A percentile compares a stretch with the other conserved stretches of the same genome.
These are phyloP conservation scores for Drosophila barbarae DNA, from an alignment of 2,888 invertebrate species.

Conservation along the genomic window DNA sequence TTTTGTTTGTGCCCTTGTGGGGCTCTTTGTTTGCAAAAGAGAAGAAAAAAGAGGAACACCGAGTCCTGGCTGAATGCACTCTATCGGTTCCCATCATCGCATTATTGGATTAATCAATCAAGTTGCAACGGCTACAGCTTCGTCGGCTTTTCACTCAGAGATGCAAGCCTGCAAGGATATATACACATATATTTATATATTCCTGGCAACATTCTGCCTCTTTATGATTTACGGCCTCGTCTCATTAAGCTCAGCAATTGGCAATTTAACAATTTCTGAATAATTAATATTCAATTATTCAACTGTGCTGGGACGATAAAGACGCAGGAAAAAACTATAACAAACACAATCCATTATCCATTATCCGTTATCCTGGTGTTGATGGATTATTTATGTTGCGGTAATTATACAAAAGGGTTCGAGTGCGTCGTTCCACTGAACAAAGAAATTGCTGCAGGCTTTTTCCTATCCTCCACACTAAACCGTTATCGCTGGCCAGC, in stretches of 20 bases:
- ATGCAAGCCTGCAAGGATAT: background rate
- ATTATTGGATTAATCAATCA: conserved; percentile 71
- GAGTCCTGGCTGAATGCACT: conserved; percentile 5
- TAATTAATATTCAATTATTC: conserved; percentile 73
- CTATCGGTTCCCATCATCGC: conserved; percentile 46
- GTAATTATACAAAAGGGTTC: conserved; percentile 37
- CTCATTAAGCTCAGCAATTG: conserved; percentile 49
- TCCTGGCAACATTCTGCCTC: background rate
- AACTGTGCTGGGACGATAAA: conserved; percentile 44
- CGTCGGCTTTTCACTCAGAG: conserved; percentile 20
- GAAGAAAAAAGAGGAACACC: background rate
- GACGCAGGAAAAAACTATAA: conserved; percentile 20
- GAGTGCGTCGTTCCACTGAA: conserved; percentile 3
- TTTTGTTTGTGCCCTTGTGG: conserved; percentile 40
- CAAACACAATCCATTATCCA: conserved; percentile 63
- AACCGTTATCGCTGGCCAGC: conserved; percentile 34
- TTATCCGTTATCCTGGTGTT: conserved; percentile 57
- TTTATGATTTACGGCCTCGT: conserved; percentile 50
- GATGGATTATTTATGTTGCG: conserved; percentile 40
- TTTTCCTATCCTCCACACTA: conserved; percentile 17
- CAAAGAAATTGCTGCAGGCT: conserved; percentile 30
- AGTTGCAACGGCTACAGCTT: conserved; percentile 41
- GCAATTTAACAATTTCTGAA: conserved; percentile 69
- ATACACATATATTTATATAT: background rate
- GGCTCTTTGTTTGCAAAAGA: conserved; percentile 7